Evolutionary conservation across 2,113 vertebrate species (phyloP), one percentile per base, ranked within the genome.

Genomic region (Passerina amoena): DNA sequence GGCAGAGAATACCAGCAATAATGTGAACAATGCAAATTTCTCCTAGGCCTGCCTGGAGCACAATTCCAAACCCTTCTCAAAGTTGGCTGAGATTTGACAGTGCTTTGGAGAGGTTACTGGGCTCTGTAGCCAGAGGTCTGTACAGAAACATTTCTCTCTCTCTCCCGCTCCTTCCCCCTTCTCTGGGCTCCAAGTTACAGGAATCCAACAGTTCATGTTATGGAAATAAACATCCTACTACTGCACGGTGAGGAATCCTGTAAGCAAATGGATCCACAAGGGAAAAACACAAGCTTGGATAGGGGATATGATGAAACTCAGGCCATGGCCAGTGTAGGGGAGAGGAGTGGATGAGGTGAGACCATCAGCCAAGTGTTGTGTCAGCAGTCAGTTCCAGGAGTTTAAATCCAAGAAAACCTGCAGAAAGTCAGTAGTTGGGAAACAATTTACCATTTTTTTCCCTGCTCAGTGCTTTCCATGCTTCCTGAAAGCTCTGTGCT

Each of bases 1-100:
- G 94, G 79, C 70, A 86, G 82, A 94, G 95, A 88, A 97, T 87
- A 94, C 92, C 97, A 96, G 95, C 79, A 90, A 20, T 71, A 82
- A 95, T 60, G 82, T 33, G 93, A 97, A 86, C 96, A 96, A 96
- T 79, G 92, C 81, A 85, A n/a, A 73, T 91, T 95, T 82, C 60
- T 93, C 95, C 88, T 38, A 14, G 84, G 61, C 88, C 91, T 51
- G 93, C 63, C 35, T 33, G 6, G 3, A 86, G 94, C 84, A 89
- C 27, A 30, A 90, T 38, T 86, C 79, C 91, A 88, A 85, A 9
- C 17, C 30, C 85, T 72, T 94, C 59, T 30, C 6, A 10, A 60
- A 51, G 14, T 22, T 71, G 88, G 82, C 92, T 91, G 73, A 59
- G 69, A 75, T 14, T 20, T 2, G 48, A 60, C 79, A 77, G 82